Base-by-base conservation (phyloP, 2,888 invertebrate species). In the Morpho helenor region DNA sequence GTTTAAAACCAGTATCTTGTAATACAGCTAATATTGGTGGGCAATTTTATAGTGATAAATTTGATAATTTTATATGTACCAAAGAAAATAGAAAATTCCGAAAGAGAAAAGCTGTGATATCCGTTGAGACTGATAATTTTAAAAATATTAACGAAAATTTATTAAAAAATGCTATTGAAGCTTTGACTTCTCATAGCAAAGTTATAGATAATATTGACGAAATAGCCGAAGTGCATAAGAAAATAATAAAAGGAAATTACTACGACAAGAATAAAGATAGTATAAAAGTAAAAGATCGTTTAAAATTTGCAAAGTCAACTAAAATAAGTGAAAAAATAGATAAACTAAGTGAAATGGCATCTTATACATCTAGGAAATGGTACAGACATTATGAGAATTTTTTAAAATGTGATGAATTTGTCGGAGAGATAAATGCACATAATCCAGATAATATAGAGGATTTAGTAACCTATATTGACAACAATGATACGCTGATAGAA, bases 311-410 rank as follows among this genome's bases (percentile, higher is more conserved):
- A 16, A 16, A 44, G 8, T 23, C 9, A 8, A 23, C 43, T 22
- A 22, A 51, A 51, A 2, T 43, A 43, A 42, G 9, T 42, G 42
- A 51, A 31, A 31, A 16, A 16, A 16, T 16, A 16, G 16, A 16
- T 16, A 16, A 51, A 51, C 7, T 43, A 43, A 42, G 9, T 42
- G 42, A 51, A 31, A 31, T 31, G 5, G 31, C 31, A 5, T 5
- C 31, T 22, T 10, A 42, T 48, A 43, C 42, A 43, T 22, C 40
- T 16, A 54, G 54, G 16, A 47, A 54, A 31, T 54, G 54, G 47
- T 54, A 54, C 42, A 23, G n/a, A 4, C 48, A 7, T 16, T 48
- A 48, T 54, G 42, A 54, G n/a, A 42, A n/a, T 3, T 54, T 48
- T 31, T 48, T 54, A 22, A 42, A n/a, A 10, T 16, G 23, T 48